Base-by-base conservation (phyloP, 2,888 invertebrate genomes). In the Drosophila anomelani region DNA sequence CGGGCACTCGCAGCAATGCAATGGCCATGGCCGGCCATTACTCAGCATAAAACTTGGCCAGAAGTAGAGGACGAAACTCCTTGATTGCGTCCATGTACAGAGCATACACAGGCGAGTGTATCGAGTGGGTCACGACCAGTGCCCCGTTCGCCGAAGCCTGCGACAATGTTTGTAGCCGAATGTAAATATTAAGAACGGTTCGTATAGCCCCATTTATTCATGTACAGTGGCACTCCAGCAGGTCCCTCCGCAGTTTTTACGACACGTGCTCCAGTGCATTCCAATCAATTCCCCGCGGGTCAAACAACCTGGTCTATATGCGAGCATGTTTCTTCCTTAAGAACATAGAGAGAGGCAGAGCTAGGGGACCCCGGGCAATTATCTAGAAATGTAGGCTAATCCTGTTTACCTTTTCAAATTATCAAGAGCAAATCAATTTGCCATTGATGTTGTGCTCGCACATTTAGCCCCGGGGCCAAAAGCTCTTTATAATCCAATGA, bases 341-440 rank as follows among this genome's bases (percentile, higher is more conserved):
- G 1, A 10, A 34, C 12, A 23, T 29, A 7, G 29, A 56, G 23
- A 5, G 56, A 44, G 15, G n/a, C n/a, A 10, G 17, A 5, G 43
- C n/a, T 2, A 13, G 26, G 26, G 29, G 15, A 4, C 53, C 67
- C 10, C 26, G 34, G 71, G 67, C 67, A 68, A 68, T 68, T 68
- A 70, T 71, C 67, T 47, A 57, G 41, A 49, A 57, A 43, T 71
- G 41, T 51, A 26, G 47, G 58, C 72, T 76, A 57, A 71, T 71
- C 75, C 59, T 61, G 61, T 60, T 59, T 61, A 67, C 58, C 76
- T 63, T 68, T 68, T 47, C 61, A 66, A 77, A 63, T 74, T 76
- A 75, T 78, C 68, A 78, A 59, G 56, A 62, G 75, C 68, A 64
- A 74, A 78, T 77, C 78, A 77, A 77, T 78, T 78, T 78, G 64